Evolutionary conservation across 2,797 vertebrate genomes (phyloP), one percentile per base, ranked within the genome.

Genomic region (Phalanger gymnotis): DNA sequence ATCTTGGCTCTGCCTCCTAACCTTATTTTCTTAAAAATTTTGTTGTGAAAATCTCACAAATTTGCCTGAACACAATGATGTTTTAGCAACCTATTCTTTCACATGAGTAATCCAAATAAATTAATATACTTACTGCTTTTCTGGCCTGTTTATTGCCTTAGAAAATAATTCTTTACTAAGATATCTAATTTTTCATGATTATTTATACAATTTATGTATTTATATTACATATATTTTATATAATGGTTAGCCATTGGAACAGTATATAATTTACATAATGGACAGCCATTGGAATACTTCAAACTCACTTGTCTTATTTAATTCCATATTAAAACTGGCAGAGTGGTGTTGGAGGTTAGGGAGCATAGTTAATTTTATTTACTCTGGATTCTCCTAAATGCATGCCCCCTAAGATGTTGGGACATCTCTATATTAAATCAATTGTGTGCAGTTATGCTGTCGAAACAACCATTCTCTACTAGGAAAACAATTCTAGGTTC

Each of bases 81-180:
- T 52, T 94, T 96, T 66, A 90, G 56, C 95, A 95, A 40, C 16
- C 34, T 92, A 3, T 4, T 93, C 93, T 66, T 96, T 92, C 93
- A 56, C 31, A 91, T 58, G 95, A 96, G 73, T 93, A 89, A 91
- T 90, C 31, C 66, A 95, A 28, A 1, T 58, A 14, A 93, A 95
- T 66, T 91, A 90, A 91, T 90, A 54, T 54, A 55, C 34, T 56
- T 81, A 57, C 95, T 89, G 28, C 12, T n/a, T 53, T 57, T 94
- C 52, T n/a, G 34, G 31, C 34, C 14, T 14, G 12, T 66, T 66
- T 66, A 66, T 66, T 66, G 61, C 13, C 34, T 34, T 66, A n/a
- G 61, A 66, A 66, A 66, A 66, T 6, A n/a, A 66, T 66, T 66
- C 14, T 66, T 19, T 66, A 66, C 34, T 66, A 66, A 66, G 34